Base-by-base conservation (phyloP, 2,888 invertebrate species). In the Noctuana brunneofusca region DNA sequence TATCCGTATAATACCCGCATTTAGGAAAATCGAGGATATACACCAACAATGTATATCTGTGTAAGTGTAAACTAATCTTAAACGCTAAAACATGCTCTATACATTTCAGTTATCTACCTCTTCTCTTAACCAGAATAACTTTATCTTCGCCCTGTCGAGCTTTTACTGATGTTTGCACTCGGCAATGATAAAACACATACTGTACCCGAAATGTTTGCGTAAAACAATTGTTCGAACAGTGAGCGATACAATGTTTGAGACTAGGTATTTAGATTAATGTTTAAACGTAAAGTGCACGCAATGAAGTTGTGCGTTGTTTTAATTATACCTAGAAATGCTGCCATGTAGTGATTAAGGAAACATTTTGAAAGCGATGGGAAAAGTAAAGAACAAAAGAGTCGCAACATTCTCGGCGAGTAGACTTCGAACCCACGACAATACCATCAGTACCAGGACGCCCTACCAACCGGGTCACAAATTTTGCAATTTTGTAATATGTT, bases 171-270 rank as follows among this genome's bases (percentile, higher is more conserved):
- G 78, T 84, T 83, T 81, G 78, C 80, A 81, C 79, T 80, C 69
- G 76, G 77, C 77, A 86, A 82, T 85, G 86, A 86, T 86, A 84
- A 73, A 84, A 78, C 76, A 76, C 86, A 84, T 71, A 67, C 76
- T 71, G 78, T 73, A 75, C 71, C 9, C 6, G 16, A 50, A 64
- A 56, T 48, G 59, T 48, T 55, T 55, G 53, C 30, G n/a, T 65
- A 54, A 64, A 64, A 65, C 55, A 58, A 63, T 65, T 58, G 55
- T 56, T 63, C n/a, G 64, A 68, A 49, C 3, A 46, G 32, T 46
- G 16, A 35, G 22, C n/a, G 24, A 38, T 54, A 62, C 50, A 52
- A 58, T 52, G 52, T 43, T 59, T 22, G 41, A 49, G 49, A 48
- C 46, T 32, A 57, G 24, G 24, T 24, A 24, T 58, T 35, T 16